A percentile compares a stretch with the other conserved stretches of the same genome.
Conservation (phyloP, 2,888 invertebrate genomes). For the Tipula confusa region DNA sequence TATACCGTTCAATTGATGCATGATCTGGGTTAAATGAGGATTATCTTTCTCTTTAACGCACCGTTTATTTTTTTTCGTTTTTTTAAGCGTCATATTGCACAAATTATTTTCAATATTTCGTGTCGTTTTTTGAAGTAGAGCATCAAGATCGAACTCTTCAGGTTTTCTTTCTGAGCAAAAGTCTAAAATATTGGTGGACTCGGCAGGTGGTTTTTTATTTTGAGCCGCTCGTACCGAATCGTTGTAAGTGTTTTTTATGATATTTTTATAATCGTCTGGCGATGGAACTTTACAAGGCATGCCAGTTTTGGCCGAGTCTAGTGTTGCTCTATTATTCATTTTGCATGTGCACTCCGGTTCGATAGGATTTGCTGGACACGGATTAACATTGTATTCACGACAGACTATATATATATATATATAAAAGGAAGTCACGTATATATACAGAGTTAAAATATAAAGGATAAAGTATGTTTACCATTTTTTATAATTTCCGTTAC, state of each 20-base stretch:
- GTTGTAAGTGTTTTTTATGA: not conserved
- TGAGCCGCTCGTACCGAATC: not conserved
- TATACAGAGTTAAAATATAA: too few relatives aligned
- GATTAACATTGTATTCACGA: not conserved
- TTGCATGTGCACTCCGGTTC: not conserved
- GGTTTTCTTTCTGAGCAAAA: not conserved
- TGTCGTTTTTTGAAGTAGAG: not conserved
- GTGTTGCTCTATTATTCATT: not conserved
- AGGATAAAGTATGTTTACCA: not conserved
- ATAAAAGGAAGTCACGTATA: not conserved
- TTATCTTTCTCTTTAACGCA: not conserved
- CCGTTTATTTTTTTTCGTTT: not conserved
- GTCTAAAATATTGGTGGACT: not conserved
- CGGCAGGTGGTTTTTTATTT: not conserved
- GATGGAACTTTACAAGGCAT: not conserved
- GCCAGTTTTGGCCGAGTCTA: too few relatives aligned
- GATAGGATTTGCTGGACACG: not conserved
- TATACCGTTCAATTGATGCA: not conserved
- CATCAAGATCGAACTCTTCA: not conserved
- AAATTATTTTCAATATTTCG: not conserved
- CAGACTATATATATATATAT: not conserved
- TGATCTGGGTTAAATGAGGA: not conserved
- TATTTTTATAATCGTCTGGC: not conserved
- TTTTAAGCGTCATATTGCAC: not conserved
- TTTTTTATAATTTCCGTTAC: not conserved